Base-by-base conservation (phyloP, 2,113 vertebrate genomes). In the Puntigrus tetrazona region DNA sequence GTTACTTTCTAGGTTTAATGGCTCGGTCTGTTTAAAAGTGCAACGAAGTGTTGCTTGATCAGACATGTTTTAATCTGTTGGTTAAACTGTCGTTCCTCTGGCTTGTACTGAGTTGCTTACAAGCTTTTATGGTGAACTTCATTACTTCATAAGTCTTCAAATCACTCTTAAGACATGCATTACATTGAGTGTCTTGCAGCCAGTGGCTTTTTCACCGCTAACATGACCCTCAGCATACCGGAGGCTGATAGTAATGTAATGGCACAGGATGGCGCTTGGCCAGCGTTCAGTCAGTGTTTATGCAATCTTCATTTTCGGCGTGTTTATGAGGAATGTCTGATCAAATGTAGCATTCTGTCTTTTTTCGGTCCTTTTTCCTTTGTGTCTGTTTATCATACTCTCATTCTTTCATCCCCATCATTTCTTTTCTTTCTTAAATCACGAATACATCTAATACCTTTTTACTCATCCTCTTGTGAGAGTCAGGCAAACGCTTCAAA, bases 91-190 rank as follows among this genome's bases (percentile, higher is more conserved):
- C 11, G 27, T 16, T 25, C 34, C 25, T 4, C 11, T 78, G 41
- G 36, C 36, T 61, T 41, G 36, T 7, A 10, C 27, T 27, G n/a
- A 41, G 3, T 41, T 38, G 52, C 55, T 25, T 41, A 38, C 76
- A 20, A 20, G n/a, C 36, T n/a, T 78, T 55, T 41, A 57, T n/a
- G 50, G 75, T 29, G 25, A 78, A 43, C n/a, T 78, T 55, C n/a
- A 78, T 25, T 41, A 76, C 11, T 9, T 18, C n/a, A n/a, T 47
- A 29, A 25, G 10, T 29, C 29, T 13, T 47, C 8, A 47, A 25
- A 50, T 47, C 73, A 50, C 31, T 72, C 43, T 50, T 75, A 9
- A 75, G 25, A 75, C 73, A 29, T 16, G 5, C 29, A 3, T 22
- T 57, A 3, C 52, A 57, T 57, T 34, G 31, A 34, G 31, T 36